A percentile compares a stretch with the other conserved stretches of the same genome.
phyloP scores from a whole-genome alignment of 2,797 vertebrate species.

The Pelodytes ibericus region DNA sequence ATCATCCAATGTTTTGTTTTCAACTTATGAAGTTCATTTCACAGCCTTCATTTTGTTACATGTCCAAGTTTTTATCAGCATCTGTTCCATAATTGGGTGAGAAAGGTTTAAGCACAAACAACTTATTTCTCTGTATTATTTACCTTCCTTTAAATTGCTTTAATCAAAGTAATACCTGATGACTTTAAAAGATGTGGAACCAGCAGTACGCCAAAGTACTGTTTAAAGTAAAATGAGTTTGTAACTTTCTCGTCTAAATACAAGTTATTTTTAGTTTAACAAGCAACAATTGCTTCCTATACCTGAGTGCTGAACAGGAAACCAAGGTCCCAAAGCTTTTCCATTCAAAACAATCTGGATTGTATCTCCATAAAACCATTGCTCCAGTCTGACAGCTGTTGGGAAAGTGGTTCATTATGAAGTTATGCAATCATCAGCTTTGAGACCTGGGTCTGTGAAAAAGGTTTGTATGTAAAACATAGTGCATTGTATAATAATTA shows the following conservation, averaged over 20 bases:
- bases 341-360: conserved; percentile 59
- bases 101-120: conserved; percentile 20
- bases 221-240: conserved; percentile 45
- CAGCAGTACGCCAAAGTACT: conserved; percentile 14
- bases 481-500: conserved; percentile 15
- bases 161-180: conserved; percentile 46
- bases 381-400: conserved; percentile 50
- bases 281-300: conserved; percentile 56
- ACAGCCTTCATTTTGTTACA: conserved; percentile 41
- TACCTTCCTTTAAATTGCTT: conserved; percentile 41
- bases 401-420: conserved; percentile 49
- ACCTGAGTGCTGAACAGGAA: conserved; percentile 61
- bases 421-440: conserved; percentile 41
- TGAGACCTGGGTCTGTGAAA: fast-evolving
- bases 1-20: conserved; percentile 24
- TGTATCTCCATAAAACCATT: conserved; percentile 54
- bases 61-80: conserved; percentile 37
- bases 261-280: conserved; percentile 57
- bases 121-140: conserved; percentile 23
- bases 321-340: conserved; percentile 59
- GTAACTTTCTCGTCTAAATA: conserved; percentile 39
- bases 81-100: conserved; percentile 20
- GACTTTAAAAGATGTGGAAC: conserved; percentile 38
- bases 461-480: not conserved
- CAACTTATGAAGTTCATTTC: conserved; percentile 27